Evolutionary conservation across 2,797 vertebrate genomes (phyloP), one percentile per base, ranked within the genome.

Genomic region (Smutsia temminckii): DNA sequence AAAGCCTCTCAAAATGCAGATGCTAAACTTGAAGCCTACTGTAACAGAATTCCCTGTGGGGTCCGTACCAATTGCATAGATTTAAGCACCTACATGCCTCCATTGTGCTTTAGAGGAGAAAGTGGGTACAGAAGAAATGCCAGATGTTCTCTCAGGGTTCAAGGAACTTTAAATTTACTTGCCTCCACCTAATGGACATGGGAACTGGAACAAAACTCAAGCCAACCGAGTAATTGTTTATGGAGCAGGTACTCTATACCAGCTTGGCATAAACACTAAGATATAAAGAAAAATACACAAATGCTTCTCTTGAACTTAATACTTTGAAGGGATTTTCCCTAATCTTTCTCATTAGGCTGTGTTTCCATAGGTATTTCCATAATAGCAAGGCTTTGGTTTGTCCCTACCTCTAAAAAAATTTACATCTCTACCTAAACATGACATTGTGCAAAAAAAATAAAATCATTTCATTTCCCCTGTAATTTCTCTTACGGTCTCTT

Each of bases 401-500:
- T 86, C 59, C 51, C 40, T 13, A 91, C 3, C 27, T 95, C 27
- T 90, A 78, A 55, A 91, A 89, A 93, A 32, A 16, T 46, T 85
- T 86, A 74, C 8, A 53, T 63, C 23, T 81, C 59, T 66, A 74
- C 21, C 61, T 90, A 34, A 29, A 85, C 10, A 16, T 69, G 51
- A 92, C 37, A 84, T 32, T 53, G 71, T 61, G 20, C 40, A 87
- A 94, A 93, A 23, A 89, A 91, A 94, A 80, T 64, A 6, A 79
- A 84, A n/a, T 34, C 2, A 83, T 78, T 90, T 95, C 27, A 83
- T 78, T 90, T 95, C 27, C 37, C 40, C 32, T 85, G 69, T 4
- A 18, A 25, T 74, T 92, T 89, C 29, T 53, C 64, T 86, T 74
- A 13, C 40, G 20, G 23, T 49, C 25, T 86, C 17, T 51, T 51